Conservation (phyloP, 2,888 invertebrate genomes). For the Diarsia brunnea region DNA sequence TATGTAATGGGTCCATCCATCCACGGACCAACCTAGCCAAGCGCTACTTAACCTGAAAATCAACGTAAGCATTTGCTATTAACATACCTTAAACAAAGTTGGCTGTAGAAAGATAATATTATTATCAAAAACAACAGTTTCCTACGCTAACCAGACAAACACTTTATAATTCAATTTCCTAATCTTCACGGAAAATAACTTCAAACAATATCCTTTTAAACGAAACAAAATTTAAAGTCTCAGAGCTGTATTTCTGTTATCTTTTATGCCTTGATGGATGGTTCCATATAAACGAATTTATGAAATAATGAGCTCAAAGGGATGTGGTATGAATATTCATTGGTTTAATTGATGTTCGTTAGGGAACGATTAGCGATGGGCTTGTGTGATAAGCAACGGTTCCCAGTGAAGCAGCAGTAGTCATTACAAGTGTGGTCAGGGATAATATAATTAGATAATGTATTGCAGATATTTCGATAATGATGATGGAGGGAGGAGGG, state of each 20-base stretch:
- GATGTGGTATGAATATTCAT: slow-evolving; percentile 79
- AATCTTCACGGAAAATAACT: slow-evolving; percentile 51
- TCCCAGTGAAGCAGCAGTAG: slow-evolving; percentile 22
- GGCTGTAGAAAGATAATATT: background rate
- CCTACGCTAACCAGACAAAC: too few species aligned
- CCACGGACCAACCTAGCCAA: too few species aligned
- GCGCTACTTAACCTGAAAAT: too few species aligned
- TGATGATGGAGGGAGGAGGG: background rate
- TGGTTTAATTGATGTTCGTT: slow-evolving; percentile 78
- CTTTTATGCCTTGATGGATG: slow-evolving; percentile 70
- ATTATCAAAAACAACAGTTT: background rate
- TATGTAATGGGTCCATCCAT: too few species aligned
- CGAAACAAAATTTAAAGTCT: slow-evolving; percentile 39
- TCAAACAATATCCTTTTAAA: slow-evolving; percentile 35
- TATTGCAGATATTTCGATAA: background rate
- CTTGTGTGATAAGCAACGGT: slow-evolving; percentile 55
- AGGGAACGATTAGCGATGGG: slow-evolving; percentile 59
- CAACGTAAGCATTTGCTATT: too few species aligned
- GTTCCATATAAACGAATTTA: slow-evolving; percentile 75
- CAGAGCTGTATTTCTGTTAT: slow-evolving; percentile 46
- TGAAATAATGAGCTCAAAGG: slow-evolving; percentile 75
- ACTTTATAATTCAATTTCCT: slow-evolving; percentile 10
- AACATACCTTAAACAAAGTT: background rate
- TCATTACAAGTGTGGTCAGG: background rate
- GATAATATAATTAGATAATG: background rate